phyloP scores from a whole-genome alignment of 2,797 vertebrate species.

The Hydrophis major region DNA sequence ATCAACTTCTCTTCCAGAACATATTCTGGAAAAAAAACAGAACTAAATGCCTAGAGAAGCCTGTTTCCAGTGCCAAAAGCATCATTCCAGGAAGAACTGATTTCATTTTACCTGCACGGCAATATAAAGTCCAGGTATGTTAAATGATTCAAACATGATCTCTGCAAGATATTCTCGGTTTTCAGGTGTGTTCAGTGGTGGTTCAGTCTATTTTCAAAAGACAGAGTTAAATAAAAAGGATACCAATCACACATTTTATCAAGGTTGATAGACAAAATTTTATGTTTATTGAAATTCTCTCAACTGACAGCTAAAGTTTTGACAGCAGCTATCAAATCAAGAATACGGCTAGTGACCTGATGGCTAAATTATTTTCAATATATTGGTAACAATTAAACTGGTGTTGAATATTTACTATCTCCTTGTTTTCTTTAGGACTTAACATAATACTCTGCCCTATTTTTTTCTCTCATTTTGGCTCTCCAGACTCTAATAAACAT shows the following conservation, averaged over 20 bases:
- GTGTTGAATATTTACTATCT: background rate
- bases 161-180: conserved; percentile 94
- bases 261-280: accelerated
- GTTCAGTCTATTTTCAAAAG: conserved; percentile 81
- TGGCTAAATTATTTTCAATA: background rate
- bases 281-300: background rate
- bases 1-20: background rate
- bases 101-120: conserved; percentile 78
- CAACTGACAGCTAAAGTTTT: background rate
- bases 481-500: background rate
- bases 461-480: background rate
- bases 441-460: background rate
- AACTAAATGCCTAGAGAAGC: background rate
- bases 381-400: background rate
- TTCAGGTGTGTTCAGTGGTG: conserved; percentile 91
- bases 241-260: background rate
- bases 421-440: background rate
- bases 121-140: conserved; percentile 82
- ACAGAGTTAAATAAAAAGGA: background rate
- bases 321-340: background rate
- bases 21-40: background rate
- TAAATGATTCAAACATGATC: conserved; percentile 94
- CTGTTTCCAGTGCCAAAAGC: background rate
- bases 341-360: background rate
- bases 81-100: background rate